A percentile compares a stretch with the other conserved stretches of the same genome.
Conservation (phyloP, 2,888 invertebrate genomes). For the Ornithoptera priamus region DNA sequence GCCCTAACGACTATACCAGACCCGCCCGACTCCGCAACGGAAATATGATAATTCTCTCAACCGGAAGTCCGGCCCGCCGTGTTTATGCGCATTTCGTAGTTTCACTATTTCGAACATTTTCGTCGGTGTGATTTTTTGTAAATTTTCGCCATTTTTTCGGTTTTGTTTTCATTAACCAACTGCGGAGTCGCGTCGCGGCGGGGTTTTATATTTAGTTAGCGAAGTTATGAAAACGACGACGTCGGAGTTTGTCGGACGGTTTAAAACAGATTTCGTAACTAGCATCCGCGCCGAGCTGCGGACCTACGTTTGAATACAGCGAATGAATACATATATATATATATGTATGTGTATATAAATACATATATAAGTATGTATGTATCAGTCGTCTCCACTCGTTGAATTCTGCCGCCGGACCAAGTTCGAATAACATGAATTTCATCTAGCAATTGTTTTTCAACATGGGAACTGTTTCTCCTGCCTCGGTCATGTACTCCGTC, state of each 20-base stretch:
- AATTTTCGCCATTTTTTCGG: slow-evolving; percentile 14
- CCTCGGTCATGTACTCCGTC: no score
- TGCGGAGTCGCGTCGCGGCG: slow-evolving; percentile 3
- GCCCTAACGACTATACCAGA: background rate
- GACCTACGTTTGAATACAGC: slow-evolving; percentile 4
- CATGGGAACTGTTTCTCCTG: no score
- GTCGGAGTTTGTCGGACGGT: slow-evolving; percentile 9
- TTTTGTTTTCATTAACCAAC: background rate
- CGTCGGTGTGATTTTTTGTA: slow-evolving; percentile 10
- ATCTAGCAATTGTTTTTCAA: background rate
- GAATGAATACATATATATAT: background rate
- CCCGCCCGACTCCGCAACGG: slow-evolving; percentile 22
- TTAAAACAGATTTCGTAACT: slow-evolving; percentile 19
- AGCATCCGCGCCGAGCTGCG: background rate
- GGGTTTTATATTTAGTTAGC: slow-evolving; percentile 11
- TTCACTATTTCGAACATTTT: slow-evolving; percentile 16
- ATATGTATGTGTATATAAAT: no score
- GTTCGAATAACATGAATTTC: slow-evolving; percentile 1
- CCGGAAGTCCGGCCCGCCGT: slow-evolving; percentile 30
- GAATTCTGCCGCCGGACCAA: slow-evolving; percentile 2
- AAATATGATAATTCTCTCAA: slow-evolving; percentile 32
- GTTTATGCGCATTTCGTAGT: slow-evolving; percentile 30
- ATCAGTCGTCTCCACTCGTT: background rate
- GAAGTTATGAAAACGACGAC: slow-evolving; percentile 16
- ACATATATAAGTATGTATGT: no score